Evolutionary conservation across 2,797 vertebrate genomes (phyloP), one percentile per base, ranked within the genome.

Genomic region (Phataginus tetradactyla): DNA sequence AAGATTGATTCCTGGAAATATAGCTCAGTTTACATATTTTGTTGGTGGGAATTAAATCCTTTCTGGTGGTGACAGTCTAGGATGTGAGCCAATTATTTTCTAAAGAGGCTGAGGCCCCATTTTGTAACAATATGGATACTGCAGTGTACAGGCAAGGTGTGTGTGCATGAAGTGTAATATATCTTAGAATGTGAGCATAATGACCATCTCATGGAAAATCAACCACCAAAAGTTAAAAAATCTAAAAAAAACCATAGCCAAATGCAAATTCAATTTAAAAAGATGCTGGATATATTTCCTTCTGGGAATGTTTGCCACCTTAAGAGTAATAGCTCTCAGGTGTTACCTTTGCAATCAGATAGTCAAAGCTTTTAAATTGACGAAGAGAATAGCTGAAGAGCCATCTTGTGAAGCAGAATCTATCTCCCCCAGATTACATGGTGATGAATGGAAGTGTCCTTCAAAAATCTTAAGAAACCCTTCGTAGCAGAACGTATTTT

Each of bases 281-380:
- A 34, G 53, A 66, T 37, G 37, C 74, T 86, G 63, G 39, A 9
- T 81, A 51, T 81, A 37, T 87, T 90, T 59, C 75, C 34, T 84
- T 84, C n/a, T 66, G 29, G n/a, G 71, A 85, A 91, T 23, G 29
- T 45, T 80, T 88, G 42, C 5, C 68, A n/a, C n/a, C 87, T 91
- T 59, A 51, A 90, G n/a, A 87, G 37, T 84, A 77, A 59, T 39
- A 87, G 49, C 53, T 90, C 68, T 75, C 90, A 80, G 86, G 55
- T 95, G 61, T 79, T 96, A 74, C n/a, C 42, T 95, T 94, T 90
- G 71, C 77, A 92, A 53, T 95, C 74, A 92, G 85, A 53, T n/a
- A 85, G 78, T 81, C 23, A 95, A 95, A 92, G 57, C 34, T 61
- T 88, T 92, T 86, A 80, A 92, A 91, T 95, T 77, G 91, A 66